phyloP scores from a whole-genome alignment of 2,113 vertebrate genomes.

The Rhinichthys klamathensis region DNA sequence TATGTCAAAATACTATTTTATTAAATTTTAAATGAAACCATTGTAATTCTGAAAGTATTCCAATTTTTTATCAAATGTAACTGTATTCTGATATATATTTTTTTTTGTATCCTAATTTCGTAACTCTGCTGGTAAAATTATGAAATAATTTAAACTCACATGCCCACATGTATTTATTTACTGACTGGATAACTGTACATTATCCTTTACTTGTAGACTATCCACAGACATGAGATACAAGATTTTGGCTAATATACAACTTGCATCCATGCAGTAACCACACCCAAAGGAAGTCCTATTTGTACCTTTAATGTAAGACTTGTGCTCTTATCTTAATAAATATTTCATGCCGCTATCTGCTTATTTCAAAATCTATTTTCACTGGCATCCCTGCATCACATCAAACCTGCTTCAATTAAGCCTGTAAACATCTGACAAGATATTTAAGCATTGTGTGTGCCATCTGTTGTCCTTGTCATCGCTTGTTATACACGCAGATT shows the following conservation, averaged over 20 bases:
- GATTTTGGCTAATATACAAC: neutral
- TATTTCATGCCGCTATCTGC: neutral
- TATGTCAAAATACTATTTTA: too few relatives aligned
- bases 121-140: neutral
- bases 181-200: neutral
- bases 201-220: neutral
- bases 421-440: slow-evolving; percentile 19
- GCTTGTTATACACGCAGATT: neutral
- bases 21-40: too few relatives aligned
- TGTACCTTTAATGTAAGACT: neutral
- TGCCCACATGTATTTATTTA: neutral
- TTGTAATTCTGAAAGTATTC: too few relatives aligned
- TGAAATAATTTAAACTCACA: neutral
- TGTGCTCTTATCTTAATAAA: neutral
- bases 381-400: neutral
- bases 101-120: too few relatives aligned
- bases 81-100: too few relatives aligned
- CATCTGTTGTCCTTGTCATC: slow-evolving; percentile 19
- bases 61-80: too few relatives aligned
- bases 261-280: neutral
- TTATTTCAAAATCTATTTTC: neutral
- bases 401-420: slow-evolving; percentile 27
- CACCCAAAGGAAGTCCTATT: neutral
- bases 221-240: neutral
- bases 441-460: slow-evolving; percentile 9